phyloP scores from a whole-genome alignment of 2,113 vertebrate species.

The Cricetomys ansorgei region DNA sequence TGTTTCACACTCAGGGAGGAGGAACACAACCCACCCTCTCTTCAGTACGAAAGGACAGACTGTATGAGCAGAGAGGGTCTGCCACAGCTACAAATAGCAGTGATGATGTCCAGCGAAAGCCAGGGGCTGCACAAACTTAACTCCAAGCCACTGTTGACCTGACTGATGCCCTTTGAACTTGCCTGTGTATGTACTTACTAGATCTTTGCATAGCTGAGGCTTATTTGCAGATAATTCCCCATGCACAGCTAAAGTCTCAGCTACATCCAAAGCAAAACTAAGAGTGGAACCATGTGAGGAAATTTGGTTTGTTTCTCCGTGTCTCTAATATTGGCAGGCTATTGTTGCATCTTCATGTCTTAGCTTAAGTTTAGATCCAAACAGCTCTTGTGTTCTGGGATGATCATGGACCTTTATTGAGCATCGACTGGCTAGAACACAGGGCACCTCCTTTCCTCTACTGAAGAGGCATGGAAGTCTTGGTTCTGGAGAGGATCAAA shows the following conservation, averaged over 20 bases:
- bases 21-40: background rate
- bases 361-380: background rate
- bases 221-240: background rate
- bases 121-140: background rate
- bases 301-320: background rate
- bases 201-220: background rate
- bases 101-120: too few species aligned
- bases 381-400: background rate
- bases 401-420: background rate
- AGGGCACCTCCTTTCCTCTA: background rate
- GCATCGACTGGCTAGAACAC: background rate
- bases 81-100: fast-evolving
- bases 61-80: background rate
- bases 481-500: background rate
- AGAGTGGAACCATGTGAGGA: background rate
- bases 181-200: background rate
- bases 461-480: background rate
- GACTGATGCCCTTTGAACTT: background rate
- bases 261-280: background rate
- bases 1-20: background rate
- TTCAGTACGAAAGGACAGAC: background rate
- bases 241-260: background rate
- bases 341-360: too few species aligned
- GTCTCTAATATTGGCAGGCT: background rate
- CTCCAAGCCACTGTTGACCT: background rate